Conservation (phyloP, 1,140 invertebrate genomes). For the Philaenus spumarius region DNA sequence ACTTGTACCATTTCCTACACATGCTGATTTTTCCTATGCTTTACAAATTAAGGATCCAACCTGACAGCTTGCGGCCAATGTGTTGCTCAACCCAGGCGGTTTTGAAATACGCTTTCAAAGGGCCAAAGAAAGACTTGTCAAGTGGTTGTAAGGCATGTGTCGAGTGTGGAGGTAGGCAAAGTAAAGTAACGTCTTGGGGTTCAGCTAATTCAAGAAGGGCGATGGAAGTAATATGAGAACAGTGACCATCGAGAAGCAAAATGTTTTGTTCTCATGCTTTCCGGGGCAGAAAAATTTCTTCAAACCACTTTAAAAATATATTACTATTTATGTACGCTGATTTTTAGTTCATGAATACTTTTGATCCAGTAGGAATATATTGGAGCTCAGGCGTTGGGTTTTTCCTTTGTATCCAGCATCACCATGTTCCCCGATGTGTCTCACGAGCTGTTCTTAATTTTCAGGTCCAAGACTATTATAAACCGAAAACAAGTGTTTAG, state of each 20-base stretch:
- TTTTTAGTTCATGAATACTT: conserved; percentile 36
- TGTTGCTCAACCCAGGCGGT: conserved; percentile 20
- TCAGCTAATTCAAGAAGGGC: conserved; percentile 33
- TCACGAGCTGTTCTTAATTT: no score
- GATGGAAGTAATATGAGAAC: conserved; percentile 35
- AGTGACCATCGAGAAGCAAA: conserved; percentile 39
- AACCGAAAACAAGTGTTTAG: no score
- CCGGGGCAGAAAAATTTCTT: conserved; percentile 16
- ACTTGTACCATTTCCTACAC: conserved; percentile 21
- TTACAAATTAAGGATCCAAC: conserved; percentile 25
- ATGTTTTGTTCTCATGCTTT: conserved; percentile 37
- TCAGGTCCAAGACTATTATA: no score
- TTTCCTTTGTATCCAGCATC: conserved; percentile 37
- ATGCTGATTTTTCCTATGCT: conserved; percentile 23
- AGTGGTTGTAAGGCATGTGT: conserved; percentile 38
- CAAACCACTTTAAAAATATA: conserved; percentile 4
- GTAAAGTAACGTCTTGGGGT: conserved; percentile 35
- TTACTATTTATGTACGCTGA: conserved; percentile 10
- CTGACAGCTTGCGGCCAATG: conserved; percentile 22
- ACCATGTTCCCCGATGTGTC: no score
- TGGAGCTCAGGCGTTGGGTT: conserved; percentile 36
- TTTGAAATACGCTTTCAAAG: conserved; percentile 32
- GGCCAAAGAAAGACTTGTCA: conserved; percentile 33
- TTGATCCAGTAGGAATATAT: conserved; percentile 36
- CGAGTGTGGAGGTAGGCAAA: conserved; percentile 38